phyloP scores from a whole-genome alignment of 2,888 invertebrate species.

The Volucella bombylans region DNA sequence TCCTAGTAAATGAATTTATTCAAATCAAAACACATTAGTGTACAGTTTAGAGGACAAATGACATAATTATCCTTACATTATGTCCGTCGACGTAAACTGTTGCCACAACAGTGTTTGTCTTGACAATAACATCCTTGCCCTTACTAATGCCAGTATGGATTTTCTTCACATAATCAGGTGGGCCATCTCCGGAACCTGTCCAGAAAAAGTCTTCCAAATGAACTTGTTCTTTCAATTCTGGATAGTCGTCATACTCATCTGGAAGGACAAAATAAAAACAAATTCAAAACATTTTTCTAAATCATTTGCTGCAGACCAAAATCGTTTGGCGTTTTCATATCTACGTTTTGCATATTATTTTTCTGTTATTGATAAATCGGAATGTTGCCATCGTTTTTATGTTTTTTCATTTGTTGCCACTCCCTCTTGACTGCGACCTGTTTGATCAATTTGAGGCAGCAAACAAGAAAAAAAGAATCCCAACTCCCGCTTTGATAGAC shows the following conservation, averaged over 20 bases:
- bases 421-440: conserved; percentile 34
- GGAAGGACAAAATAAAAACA: conserved; percentile 39
- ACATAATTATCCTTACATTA: conserved; percentile 77
- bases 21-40: conserved; percentile 25
- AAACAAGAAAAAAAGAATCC: background rate
- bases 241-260: conserved; percentile 80
- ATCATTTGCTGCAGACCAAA: background rate
- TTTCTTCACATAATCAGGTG: conserved; percentile 83
- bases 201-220: conserved; percentile 92
- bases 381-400: conserved; percentile 66
- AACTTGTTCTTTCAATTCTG: conserved; percentile 80
- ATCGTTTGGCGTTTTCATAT: conserved; percentile 1
- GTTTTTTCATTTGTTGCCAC: background rate
- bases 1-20: conserved; percentile 75
- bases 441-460: conserved; percentile 64
- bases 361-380: conserved; percentile 64
- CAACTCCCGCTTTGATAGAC: conserved; percentile 4
- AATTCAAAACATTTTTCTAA: background rate
- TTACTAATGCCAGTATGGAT: conserved; percentile 84
- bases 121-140: conserved; percentile 84
- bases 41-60: conserved; percentile 9
- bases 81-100: conserved; percentile 86
- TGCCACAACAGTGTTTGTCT: conserved; percentile 87
- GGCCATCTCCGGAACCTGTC: conserved; percentile 93
- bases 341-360: background rate